Conservation (phyloP, 1,140 invertebrate species). For the Sycophila sp. region DNA sequence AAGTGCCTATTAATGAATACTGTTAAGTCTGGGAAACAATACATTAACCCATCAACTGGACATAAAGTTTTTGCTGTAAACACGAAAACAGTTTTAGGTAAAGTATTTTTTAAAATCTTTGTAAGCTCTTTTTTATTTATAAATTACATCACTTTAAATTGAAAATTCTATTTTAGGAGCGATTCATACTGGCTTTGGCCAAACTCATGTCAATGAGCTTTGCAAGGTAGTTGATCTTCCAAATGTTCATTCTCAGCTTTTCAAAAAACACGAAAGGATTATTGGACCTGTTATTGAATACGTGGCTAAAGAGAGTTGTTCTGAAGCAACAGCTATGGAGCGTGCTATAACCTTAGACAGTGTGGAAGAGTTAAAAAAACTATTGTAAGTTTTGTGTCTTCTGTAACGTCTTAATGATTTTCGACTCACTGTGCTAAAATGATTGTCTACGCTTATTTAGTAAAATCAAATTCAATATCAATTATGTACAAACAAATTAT, state of each 20-base stretch:
- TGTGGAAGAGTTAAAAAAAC: slow-evolving; percentile 1
- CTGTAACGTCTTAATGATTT: no score
- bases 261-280: not conserved
- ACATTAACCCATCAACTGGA: not conserved
- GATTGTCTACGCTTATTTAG: no score
- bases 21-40: not conserved
- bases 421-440: no score
- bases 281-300: not conserved
- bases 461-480: no score
- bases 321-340: not conserved
- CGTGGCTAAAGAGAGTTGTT: not conserved
- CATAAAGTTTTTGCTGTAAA: not conserved
- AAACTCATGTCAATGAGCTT: not conserved
- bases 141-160: not conserved
- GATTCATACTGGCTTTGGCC: not conserved
- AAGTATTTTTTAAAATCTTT: not conserved
- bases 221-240: not conserved
- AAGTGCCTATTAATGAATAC: not conserved
- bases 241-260: not conserved
- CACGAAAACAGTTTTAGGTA: not conserved
- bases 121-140: not conserved
- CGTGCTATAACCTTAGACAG: not conserved
- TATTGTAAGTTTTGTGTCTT: not conserved
- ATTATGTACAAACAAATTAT: no score
- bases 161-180: not conserved